Conservation (phyloP, 2,888 invertebrate species). For the Drosophila melanosoma region DNA sequence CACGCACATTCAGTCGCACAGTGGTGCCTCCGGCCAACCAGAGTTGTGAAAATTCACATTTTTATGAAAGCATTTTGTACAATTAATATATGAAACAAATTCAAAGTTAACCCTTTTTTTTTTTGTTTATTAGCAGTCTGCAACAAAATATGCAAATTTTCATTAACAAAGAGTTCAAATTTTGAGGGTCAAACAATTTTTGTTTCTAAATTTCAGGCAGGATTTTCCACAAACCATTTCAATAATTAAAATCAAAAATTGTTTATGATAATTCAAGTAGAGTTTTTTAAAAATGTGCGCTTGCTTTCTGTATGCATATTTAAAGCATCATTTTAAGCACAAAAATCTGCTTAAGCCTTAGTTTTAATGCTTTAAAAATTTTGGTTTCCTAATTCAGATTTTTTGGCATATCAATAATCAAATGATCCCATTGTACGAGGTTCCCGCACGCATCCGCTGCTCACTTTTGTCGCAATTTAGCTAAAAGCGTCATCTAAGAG, state of each 20-base stretch:
- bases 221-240: background rate
- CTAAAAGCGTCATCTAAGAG: slow-evolving; percentile 78
- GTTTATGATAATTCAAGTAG: background rate
- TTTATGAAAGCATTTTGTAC: background rate
- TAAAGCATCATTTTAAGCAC: background rate
- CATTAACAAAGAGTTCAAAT: background rate
- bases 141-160: background rate
- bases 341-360: background rate
- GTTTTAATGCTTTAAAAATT: background rate
- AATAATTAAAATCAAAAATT: background rate
- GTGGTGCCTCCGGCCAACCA: background rate
- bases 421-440: background rate
- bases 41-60: background rate
- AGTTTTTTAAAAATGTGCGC: background rate
- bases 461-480: slow-evolving; percentile 80
- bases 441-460: slow-evolving; percentile 47
- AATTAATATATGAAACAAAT: background rate
- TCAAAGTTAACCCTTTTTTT: background rate
- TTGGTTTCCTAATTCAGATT: background rate
- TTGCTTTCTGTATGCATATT: background rate
- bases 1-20: background rate
- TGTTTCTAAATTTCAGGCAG: background rate
- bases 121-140: background rate
- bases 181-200: background rate
- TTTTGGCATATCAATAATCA: background rate